These are phyloP conservation scores for Steinernema feltiae DNA, from an alignment of 1,140 invertebrate species.

Conservation along the genomic window DNA sequence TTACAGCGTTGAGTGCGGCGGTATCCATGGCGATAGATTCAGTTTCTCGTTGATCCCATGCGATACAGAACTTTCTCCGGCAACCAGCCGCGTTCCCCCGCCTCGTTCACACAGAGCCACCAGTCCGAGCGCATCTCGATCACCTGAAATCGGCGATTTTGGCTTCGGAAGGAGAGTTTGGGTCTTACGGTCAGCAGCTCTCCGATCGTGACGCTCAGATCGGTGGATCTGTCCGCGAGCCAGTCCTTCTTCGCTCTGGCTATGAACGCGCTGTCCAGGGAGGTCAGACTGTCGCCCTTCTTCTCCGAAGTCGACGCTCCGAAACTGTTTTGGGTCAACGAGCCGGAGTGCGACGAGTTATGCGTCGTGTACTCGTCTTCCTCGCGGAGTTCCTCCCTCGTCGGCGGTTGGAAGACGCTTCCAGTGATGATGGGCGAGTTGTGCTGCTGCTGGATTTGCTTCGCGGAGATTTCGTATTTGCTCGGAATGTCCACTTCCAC, in stretches of 20 bases:
- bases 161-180: neutral
- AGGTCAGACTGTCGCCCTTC: neutral
- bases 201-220: neutral
- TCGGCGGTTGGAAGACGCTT: neutral
- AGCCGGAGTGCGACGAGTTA: neutral
- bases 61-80: neutral
- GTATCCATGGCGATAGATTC: no score
- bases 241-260: conserved; percentile 10
- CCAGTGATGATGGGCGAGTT: neutral
- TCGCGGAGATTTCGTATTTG: neutral
- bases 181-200: neutral
- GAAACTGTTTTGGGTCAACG: neutral
- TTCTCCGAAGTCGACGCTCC: neutral
- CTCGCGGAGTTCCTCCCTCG: neutral
- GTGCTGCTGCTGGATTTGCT: conserved; percentile 3
- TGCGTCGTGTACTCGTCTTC: conserved; percentile 1
- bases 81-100: neutral
- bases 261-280: neutral
- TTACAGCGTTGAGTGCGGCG: neutral
- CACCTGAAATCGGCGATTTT: neutral
- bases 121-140: neutral
- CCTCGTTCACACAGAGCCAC: conserved; percentile 5
- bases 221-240: neutral
- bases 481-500: neutral
- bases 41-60: neutral